Percentiles rank a stretch among this genome's conserved stretches.
These are phyloP conservation scores for Polia nebulosa DNA, from an alignment of 2,888 invertebrate genomes.

Conservation along the genomic window DNA sequence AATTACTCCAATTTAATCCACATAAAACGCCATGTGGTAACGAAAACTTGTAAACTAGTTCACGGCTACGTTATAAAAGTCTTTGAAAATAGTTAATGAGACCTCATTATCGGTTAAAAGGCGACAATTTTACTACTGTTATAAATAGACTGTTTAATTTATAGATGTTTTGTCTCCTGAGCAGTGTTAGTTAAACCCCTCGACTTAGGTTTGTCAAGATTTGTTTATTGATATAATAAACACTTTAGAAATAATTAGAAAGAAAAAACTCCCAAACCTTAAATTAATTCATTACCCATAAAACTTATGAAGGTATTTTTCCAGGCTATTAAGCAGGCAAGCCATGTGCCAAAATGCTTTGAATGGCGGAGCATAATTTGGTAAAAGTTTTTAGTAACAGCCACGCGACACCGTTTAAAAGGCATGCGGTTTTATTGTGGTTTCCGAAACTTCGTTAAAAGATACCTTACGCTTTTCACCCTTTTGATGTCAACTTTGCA, in stretches of 20 bases:
- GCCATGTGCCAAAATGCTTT: slow-evolving; percentile 78
- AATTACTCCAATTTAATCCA: slow-evolving; percentile 8
- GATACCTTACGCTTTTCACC: slow-evolving; percentile 75
- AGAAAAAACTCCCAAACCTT: slow-evolving; percentile 29
- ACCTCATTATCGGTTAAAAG: slow-evolving; percentile 81
- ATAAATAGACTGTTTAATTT: slow-evolving; percentile 83
- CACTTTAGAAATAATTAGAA: slow-evolving; percentile 56
- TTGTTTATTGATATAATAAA: slow-evolving; percentile 79
- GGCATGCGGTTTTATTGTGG: slow-evolving; percentile 86
- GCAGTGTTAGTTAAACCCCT: slow-evolving; percentile 73
- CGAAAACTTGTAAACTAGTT: slow-evolving; percentile 62
- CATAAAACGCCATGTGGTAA: slow-evolving; percentile 37
- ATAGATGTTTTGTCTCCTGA: slow-evolving; percentile 80
- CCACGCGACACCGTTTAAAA: slow-evolving; percentile 84
- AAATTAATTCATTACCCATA: slow-evolving; percentile 60
- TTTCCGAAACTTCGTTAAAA: slow-evolving; percentile 83
- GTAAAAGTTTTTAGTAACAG: slow-evolving; percentile 80
- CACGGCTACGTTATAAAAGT: slow-evolving; percentile 70
- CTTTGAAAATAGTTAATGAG: slow-evolving; percentile 77
- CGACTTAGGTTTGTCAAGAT: slow-evolving; percentile 73
- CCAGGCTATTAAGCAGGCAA: slow-evolving; percentile 74
- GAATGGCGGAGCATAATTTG: slow-evolving; percentile 75
- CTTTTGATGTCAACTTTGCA: slow-evolving; percentile 80
- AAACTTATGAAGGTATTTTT: slow-evolving; percentile 62
- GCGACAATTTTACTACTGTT: slow-evolving; percentile 82